phyloP scores from a whole-genome alignment of 1,140 invertebrate genomes.

The Drosophila orosa region DNA sequence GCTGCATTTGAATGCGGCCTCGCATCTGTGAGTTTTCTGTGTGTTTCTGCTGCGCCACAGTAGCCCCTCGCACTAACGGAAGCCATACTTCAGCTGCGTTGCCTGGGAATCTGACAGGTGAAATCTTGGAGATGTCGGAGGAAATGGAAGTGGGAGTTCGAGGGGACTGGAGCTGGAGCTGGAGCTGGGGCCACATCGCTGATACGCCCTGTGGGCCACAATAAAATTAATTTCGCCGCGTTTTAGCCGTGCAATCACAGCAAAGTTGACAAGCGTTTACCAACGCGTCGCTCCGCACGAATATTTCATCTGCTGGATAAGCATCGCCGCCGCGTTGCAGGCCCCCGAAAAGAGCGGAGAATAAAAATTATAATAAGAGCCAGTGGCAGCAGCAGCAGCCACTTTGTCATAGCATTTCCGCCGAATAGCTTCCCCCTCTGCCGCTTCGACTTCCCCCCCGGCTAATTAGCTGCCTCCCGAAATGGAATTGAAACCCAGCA shows the following conservation, averaged over 20 bases:
- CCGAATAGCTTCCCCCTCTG: constrained; percentile 35
- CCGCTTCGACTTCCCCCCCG: constrained; percentile 1
- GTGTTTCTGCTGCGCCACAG: constrained; percentile 51
- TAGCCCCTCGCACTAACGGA: constrained; percentile 73
- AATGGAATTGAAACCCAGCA: constrained; percentile 79
- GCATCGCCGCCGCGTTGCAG: constrained; percentile 59
- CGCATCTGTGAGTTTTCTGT: constrained; percentile 19
- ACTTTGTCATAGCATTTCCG: constrained; percentile 82
- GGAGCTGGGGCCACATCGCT: constrained; percentile 59
- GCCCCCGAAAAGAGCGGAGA: constrained; percentile 39
- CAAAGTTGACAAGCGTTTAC: constrained; percentile 81
- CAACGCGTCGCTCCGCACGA: constrained; percentile 66
- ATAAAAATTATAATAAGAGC: constrained; percentile 31
- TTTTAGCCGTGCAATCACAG: constrained; percentile 78
- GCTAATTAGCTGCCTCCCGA: constrained; percentile 78
- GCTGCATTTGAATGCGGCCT: constrained; percentile 53
- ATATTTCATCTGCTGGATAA: constrained; percentile 79
- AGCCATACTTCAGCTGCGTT: constrained; percentile 76
- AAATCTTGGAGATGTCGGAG: constrained; percentile 73
- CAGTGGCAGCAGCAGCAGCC: constrained; percentile 34
- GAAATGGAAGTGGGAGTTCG: constrained; percentile 49
- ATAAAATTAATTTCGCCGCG: constrained; percentile 79
- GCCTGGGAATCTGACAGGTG: constrained; percentile 74
- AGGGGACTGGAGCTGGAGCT: too few species aligned
- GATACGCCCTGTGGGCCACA: constrained; percentile 76